Conservation (phyloP, 2,113 vertebrate species). For the Scomber colias region DNA sequence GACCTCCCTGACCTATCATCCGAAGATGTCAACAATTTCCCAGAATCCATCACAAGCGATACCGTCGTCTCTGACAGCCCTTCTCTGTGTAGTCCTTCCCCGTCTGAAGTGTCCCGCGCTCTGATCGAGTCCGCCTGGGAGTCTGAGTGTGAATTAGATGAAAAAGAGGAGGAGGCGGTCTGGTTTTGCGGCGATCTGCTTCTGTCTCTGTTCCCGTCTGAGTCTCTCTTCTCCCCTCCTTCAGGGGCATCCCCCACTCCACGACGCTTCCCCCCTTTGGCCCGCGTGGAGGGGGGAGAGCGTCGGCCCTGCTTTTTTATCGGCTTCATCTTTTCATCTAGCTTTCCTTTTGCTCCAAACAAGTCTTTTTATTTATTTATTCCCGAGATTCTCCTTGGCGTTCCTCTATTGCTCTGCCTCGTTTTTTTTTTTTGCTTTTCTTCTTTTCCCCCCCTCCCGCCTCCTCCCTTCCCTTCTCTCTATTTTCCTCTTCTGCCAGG, state of each 20-base stretch:
- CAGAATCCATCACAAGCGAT: constrained; percentile 45
- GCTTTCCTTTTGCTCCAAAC: constrained; percentile 63
- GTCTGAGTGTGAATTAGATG: constrained; percentile 70
- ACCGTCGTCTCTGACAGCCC: constrained; percentile 41
- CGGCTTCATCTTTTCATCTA: constrained; percentile 89
- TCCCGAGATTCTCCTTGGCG: constrained; percentile 61
- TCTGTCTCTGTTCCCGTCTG: constrained; percentile 75
- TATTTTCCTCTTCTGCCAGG: constrained; percentile 66
- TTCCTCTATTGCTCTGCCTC: constrained; percentile 38
- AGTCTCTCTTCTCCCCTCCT: constrained; percentile 82
- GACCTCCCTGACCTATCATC: constrained; percentile 71
- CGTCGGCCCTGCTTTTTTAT: constrained; percentile 87
- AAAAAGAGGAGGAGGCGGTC: constrained; percentile 68
- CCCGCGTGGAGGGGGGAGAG: constrained; percentile 88
- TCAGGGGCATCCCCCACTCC: constrained; percentile 74
- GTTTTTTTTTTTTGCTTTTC: constrained; percentile 24
- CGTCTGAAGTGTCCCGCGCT: constrained; percentile 63
- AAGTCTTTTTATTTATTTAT: constrained; percentile 71
- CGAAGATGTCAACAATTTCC: constrained; percentile 45
- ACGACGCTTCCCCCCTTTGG: constrained; percentile 88
- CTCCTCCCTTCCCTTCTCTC: constrained; percentile 35
- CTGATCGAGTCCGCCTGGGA: constrained; percentile 70
- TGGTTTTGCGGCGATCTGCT: constrained; percentile 77
- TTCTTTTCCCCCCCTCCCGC: constrained; percentile 14
- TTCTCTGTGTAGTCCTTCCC: constrained; percentile 71